Conservation (phyloP, 2,113 vertebrate genomes). For the Tupaia tana region DNA sequence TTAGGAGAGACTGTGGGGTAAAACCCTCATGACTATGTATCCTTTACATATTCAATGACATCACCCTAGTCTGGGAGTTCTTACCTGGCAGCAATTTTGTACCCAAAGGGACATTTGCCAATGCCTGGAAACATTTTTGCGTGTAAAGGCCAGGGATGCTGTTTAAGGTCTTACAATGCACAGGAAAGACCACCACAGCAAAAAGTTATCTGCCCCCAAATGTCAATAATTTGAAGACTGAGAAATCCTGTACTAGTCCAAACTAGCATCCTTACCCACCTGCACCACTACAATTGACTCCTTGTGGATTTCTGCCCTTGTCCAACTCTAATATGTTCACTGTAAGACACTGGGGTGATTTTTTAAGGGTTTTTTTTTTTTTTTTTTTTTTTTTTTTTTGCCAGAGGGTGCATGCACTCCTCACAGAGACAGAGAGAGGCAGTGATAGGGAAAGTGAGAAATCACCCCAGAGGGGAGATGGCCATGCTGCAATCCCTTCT, state of each 20-base stretch:
- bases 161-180: background rate
- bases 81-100: background rate
- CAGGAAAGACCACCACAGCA: background rate
- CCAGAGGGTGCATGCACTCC: too few relatives aligned
- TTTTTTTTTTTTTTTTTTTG: too few relatives aligned
- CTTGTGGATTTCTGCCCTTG: background rate
- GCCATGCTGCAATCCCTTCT: too few relatives aligned
- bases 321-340: background rate
- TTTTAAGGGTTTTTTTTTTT: background rate
- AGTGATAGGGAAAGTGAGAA: too few relatives aligned
- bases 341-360: background rate
- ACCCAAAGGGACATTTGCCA: background rate
- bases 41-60: background rate
- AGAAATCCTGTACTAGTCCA: conserved; percentile 8
- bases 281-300: background rate
- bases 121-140: background rate
- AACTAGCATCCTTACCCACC: background rate
- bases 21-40: background rate
- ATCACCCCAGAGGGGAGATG: too few relatives aligned
- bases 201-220: background rate
- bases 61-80: background rate
- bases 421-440: too few relatives aligned
- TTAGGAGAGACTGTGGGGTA: background rate
- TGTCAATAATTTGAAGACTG: background rate
- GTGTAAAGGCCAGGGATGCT: background rate